Conservation (phyloP, 2,797 vertebrate species). For the Xyrichtys novacula region DNA sequence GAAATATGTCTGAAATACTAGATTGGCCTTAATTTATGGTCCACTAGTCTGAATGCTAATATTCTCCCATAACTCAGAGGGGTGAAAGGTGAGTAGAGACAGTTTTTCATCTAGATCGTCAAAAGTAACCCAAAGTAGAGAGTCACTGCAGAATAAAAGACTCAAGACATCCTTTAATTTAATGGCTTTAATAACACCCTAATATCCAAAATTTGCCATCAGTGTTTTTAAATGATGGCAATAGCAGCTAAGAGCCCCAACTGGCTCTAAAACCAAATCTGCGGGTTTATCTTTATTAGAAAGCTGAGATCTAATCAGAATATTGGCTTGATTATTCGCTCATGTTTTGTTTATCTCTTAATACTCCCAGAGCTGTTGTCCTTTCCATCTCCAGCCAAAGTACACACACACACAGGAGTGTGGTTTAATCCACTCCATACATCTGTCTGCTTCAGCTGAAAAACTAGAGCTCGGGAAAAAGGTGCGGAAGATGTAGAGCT, state of each 20-base stretch:
- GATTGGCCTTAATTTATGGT: too few relatives aligned
- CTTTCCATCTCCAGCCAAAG: conserved; percentile 10
- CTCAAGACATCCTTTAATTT: background rate
- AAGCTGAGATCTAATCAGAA: conserved; percentile 37
- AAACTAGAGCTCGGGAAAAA: conserved; percentile 76
- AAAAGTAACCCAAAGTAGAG: too few relatives aligned
- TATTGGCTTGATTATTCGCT: conserved; percentile 30
- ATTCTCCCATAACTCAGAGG: too few relatives aligned
- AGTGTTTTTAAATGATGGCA: background rate
- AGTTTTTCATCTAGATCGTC: too few relatives aligned
- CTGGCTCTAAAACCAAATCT: conserved; percentile 7
- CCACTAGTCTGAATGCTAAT: too few relatives aligned
- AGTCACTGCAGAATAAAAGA: too few relatives aligned
- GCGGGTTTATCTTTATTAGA: conserved; percentile 37
- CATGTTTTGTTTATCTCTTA: conserved; percentile 29
- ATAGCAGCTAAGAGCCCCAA: background rate
- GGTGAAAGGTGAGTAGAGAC: too few relatives aligned
- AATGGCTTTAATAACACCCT: background rate
- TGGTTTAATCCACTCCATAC: conserved; percentile 52
- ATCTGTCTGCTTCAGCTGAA: conserved; percentile 65
- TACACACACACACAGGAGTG: conserved; percentile 22
- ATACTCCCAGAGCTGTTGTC: conserved; percentile 13
- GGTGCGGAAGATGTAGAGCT: conserved; percentile 64
- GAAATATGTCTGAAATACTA: too few relatives aligned
- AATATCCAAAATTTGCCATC: background rate